A percentile compares a stretch with the other conserved stretches of the same genome.
phyloP scores from a whole-genome alignment of 1,140 invertebrate species.

The Solen grandis region DNA sequence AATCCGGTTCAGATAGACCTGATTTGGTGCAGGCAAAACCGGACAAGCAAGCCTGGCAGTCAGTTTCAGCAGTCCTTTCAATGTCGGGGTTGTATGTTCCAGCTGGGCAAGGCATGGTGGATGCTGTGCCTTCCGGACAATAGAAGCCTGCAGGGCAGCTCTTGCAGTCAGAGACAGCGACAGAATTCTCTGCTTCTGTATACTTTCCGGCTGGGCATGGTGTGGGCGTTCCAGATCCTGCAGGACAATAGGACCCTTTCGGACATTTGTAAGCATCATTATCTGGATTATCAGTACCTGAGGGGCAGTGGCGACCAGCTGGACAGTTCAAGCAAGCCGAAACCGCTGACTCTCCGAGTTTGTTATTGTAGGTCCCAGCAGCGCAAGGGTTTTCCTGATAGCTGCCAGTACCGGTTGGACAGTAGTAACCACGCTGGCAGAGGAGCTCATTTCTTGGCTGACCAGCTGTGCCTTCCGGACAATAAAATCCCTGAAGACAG shows the following conservation, averaged over 20 bases:
- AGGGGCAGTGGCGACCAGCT: constrained; percentile 70
- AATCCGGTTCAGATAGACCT: constrained; percentile 73
- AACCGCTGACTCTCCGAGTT: constrained; percentile 59
- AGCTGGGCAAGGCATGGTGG: constrained; percentile 70
- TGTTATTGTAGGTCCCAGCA: constrained; percentile 70
- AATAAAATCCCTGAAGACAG: constrained; percentile 76
- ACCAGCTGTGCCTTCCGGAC: constrained; percentile 72
- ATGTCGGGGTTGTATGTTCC: constrained; percentile 72
- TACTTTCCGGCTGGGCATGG: constrained; percentile 74
- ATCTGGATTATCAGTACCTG: constrained; percentile 71
- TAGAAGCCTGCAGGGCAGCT: constrained; percentile 75
- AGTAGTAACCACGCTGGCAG: constrained; percentile 74
- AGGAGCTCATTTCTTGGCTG: constrained; percentile 65
- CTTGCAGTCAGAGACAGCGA: constrained; percentile 70
- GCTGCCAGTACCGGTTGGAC: constrained; percentile 66
- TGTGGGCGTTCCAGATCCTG: constrained; percentile 56
- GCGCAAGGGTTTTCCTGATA: constrained; percentile 72
- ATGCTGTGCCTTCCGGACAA: constrained; percentile 68
- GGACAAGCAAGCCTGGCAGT: constrained; percentile 71
- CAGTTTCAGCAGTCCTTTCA: constrained; percentile 46
- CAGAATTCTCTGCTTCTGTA: constrained; percentile 75
- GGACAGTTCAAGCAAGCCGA: constrained; percentile 72
- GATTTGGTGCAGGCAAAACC: constrained; percentile 74
- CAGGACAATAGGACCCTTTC: constrained; percentile 70
- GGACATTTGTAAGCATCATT: constrained; percentile 72